phyloP scores from a whole-genome alignment of 2,113 vertebrate genomes.

The Lates calcarifer region DNA sequence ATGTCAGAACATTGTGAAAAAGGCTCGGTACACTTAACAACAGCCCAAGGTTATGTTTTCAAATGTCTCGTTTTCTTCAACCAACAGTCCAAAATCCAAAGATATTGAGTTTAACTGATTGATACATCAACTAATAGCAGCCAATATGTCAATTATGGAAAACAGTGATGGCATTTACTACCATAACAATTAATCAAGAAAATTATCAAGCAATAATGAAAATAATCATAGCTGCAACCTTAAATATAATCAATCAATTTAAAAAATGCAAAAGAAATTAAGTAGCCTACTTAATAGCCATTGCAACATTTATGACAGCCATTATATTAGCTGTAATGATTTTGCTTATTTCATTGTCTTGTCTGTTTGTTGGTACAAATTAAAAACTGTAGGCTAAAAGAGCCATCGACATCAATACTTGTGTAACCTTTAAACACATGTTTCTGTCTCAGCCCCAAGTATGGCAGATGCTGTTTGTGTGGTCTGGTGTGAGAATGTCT shows the following conservation, averaged over 20 bases:
- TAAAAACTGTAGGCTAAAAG: neutral
- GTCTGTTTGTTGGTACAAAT: neutral
- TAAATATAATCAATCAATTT: neutral
- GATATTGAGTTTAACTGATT: neutral
- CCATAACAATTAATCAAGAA: neutral
- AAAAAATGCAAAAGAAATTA: neutral
- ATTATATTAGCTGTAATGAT: neutral
- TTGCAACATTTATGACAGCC: neutral
- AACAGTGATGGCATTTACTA: too few relatives aligned
- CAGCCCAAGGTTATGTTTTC: neutral
- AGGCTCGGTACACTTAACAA: neutral
- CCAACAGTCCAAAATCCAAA: neutral
- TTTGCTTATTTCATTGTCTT: neutral
- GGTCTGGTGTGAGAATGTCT: conserved; percentile 41
- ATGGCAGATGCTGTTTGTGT: conserved; percentile 6
- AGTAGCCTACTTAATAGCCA: neutral
- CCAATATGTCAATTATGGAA: neutral
- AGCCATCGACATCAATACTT: neutral
- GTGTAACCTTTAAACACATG: neutral
- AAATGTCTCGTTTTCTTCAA: neutral
- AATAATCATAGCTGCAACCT: too few relatives aligned
- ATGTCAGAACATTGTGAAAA: neutral
- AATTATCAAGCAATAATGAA: neutral
- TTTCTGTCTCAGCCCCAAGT: neutral
- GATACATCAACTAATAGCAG: too few relatives aligned